Evolutionary conservation across 2,113 vertebrate genomes (phyloP).

Genomic region (Nibea coibor): DNA sequence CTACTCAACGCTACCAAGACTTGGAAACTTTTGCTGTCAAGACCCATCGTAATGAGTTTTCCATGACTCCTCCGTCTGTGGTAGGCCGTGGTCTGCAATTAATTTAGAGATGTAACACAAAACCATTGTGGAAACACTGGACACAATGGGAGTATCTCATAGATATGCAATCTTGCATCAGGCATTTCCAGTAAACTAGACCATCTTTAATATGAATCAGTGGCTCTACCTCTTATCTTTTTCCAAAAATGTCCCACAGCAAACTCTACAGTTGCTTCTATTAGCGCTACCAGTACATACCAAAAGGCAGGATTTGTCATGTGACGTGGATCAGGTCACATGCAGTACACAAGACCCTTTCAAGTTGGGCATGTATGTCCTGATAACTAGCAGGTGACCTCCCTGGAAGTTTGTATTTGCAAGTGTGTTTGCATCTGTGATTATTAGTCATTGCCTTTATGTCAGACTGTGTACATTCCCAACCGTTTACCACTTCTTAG

Average conservation of each 20-base stretch:
- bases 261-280: neutral
- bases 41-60: slow-evolving; percentile 62
- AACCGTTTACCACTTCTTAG: slow-evolving; percentile 15
- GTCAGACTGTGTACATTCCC: slow-evolving; percentile 64
- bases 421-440: slow-evolving; percentile 13
- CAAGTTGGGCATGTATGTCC: neutral
- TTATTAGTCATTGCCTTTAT: slow-evolving; percentile 23
- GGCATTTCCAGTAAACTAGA: slow-evolving; percentile 4
- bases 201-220: slow-evolving; percentile 7
- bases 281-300: neutral
- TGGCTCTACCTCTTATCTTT: neutral
- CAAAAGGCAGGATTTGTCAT: neutral
- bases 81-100: slow-evolving; percentile 49
- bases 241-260: neutral
- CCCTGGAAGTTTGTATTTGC: slow-evolving; percentile 19
- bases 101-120: slow-evolving; percentile 59
- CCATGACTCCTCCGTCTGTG: slow-evolving; percentile 65
- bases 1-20: slow-evolving; percentile 40
- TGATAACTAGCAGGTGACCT: neutral
- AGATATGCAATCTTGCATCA: slow-evolving; percentile 31
- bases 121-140: slow-evolving; percentile 43
- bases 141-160: slow-evolving; percentile 16
- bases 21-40: slow-evolving; percentile 64
- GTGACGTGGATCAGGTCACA: neutral
- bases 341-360: neutral